Evolutionary conservation across 1,140 invertebrate genomes (phyloP), one percentile per base, ranked within the genome.

Genomic region (Euglossa dilemma): DNA sequence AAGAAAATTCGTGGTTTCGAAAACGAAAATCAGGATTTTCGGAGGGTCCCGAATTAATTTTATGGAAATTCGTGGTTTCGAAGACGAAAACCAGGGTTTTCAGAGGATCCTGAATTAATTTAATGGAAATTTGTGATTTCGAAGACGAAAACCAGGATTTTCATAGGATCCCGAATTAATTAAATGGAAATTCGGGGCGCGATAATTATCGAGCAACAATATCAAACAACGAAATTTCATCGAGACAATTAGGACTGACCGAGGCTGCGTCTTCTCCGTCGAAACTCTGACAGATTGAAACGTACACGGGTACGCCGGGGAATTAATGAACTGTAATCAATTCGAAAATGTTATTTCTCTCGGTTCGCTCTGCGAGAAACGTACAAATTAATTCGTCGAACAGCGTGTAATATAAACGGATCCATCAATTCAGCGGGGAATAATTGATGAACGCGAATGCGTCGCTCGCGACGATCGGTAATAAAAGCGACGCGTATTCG

Each of bases 361-460:
- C 20, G n/a, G 45, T 50, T 70, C 16, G 20, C 20, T 20, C 28
- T 23, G 9, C 25, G 6, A 14, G 23, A 69, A n/a, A 69, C 23
- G 25, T 36, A 36, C 8, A 23, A 71, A 71, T 71, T 36, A 71
- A 71, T 71, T 72, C n/a, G 70, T 36, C 45, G 70, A 16, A 12
- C 50, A 72, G 36, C 50, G 6, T 36, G 70, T 54, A 23, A 72
- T 36, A 54, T 36, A 28, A 54, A 36, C 70, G 25, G 28, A 72
- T 72, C 50, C 50, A 36, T 72, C 50, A 72, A 72, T 72, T 72
- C 54, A 28, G 11, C 25, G 18, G 12, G 14, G 50, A 36, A 71
- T 71, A 54, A 71, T 36, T 71, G 50, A 36, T 28, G 11, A 36
- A 14, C 5, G 28, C 11, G 14, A 28, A 9, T 54, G 18, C 18